Evolutionary conservation across 92 coral and sea anemone genomes (phyloP).

Genomic region (Porites evermanni): DNA sequence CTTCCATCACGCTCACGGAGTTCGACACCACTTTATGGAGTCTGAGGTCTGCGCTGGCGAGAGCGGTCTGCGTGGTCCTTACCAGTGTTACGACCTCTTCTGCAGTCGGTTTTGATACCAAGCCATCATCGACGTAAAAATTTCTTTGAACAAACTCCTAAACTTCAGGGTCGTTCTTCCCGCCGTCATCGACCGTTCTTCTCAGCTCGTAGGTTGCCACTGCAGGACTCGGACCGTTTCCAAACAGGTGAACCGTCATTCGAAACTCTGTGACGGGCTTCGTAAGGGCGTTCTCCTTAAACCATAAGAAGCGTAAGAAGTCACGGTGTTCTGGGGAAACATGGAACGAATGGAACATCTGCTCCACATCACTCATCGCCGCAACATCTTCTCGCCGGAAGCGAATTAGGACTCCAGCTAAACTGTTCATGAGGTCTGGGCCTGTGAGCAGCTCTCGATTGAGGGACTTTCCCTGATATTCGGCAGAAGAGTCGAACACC

Average conservation of each 20-base stretch:
- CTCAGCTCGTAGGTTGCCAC: conserved; percentile 62
- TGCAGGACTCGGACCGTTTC: conserved; percentile 61
- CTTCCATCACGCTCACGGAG: conserved; percentile 37
- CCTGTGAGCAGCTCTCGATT: conserved; percentile 55
- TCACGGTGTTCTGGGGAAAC: conserved; percentile 50
- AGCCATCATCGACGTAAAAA: conserved; percentile 63
- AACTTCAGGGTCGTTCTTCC: conserved; percentile 20
- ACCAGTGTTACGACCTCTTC: conserved; percentile 36
- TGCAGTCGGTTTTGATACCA: conserved; percentile 41
- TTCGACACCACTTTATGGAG: conserved; percentile 56
- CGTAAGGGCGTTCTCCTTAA: conserved; percentile 43
- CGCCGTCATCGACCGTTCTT: conserved; percentile 43
- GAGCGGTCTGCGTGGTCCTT: conserved; percentile 22
- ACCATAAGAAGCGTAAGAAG: conserved; percentile 63
- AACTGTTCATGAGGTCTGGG: conserved; percentile 54
- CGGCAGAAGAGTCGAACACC: conserved; percentile 57
- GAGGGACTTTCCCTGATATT: conserved; percentile 44
- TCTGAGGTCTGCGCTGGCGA: conserved; percentile 44
- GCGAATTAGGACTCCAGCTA: conserved; percentile 56
- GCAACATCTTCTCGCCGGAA: conserved; percentile 39
- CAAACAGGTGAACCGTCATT: conserved; percentile 70
- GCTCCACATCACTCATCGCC: conserved; percentile 14
- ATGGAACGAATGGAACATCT: not conserved
- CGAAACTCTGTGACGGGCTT: conserved; percentile 48
- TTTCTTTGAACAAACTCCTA: conserved; percentile 42